phyloP scores from a whole-genome alignment of 2,888 invertebrate species.

The Nipponacmea schrenckii region DNA sequence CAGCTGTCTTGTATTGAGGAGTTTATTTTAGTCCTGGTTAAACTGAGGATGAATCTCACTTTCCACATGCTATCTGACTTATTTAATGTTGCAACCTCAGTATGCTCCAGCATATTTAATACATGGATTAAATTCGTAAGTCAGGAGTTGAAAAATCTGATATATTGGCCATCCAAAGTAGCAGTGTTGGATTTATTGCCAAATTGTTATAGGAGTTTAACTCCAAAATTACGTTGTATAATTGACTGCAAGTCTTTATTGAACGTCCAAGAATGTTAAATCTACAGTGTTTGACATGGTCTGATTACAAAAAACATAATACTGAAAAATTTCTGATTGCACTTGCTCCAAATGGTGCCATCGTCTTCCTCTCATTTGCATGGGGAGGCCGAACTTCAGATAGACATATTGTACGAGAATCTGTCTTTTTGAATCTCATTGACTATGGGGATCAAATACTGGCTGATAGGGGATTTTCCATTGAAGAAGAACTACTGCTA shows the following conservation, averaged over 20 bases:
- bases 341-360: conserved; percentile 9
- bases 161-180: not conserved
- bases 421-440: not conserved
- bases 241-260: too few species aligned
- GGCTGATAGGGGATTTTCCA: not conserved
- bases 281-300: too few species aligned
- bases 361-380: not conserved
- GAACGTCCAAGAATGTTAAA: too few species aligned
- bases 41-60: too few species aligned
- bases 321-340: conserved; percentile 3
- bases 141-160: conserved; percentile 2
- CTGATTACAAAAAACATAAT: too few species aligned
- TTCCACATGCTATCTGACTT: not conserved
- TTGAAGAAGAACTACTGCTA: not conserved
- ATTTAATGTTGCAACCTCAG: not conserved
- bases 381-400: conserved; percentile 6
- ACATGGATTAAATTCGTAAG: not conserved
- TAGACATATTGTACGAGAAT: not conserved
- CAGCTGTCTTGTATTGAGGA: too few species aligned
- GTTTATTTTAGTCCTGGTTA: too few species aligned
- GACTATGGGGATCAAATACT: not conserved
- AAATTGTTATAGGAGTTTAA: too few species aligned
- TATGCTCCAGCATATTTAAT: not conserved
- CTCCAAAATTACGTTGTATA: too few species aligned
- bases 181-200: conserved; percentile 17